Conservation (phyloP, 2,888 invertebrate genomes). For the Drosophila buzzatii region DNA sequence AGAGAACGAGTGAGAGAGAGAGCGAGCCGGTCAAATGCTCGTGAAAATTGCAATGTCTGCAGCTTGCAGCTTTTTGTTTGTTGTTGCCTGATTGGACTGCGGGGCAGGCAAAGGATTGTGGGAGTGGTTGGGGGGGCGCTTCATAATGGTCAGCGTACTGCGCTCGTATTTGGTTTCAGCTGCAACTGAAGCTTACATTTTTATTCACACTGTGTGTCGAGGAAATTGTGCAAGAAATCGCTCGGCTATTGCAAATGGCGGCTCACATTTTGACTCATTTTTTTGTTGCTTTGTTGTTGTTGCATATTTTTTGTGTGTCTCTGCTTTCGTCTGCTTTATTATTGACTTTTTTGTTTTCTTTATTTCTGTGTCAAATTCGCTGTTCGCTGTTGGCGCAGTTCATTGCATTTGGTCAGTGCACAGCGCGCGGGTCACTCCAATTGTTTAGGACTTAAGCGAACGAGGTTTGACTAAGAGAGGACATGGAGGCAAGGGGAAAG, state of each 20-base stretch:
- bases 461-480: background rate
- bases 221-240: slow-evolving; percentile 77
- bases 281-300: slow-evolving; percentile 9
- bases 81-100: slow-evolving; percentile 49
- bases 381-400: slow-evolving; percentile 27
- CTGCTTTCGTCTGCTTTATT: slow-evolving; percentile 8
- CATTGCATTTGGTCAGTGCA: slow-evolving; percentile 33
- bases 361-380: slow-evolving; percentile 45
- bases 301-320: background rate
- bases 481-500: no score
- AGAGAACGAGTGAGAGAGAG: no score
- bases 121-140: no score
- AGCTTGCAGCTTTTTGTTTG: slow-evolving; percentile 78
- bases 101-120: background rate
- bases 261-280: slow-evolving; percentile 18
- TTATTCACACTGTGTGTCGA: slow-evolving; percentile 67
- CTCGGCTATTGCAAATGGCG: slow-evolving; percentile 51
- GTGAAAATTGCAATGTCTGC: slow-evolving; percentile 77
- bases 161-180: slow-evolving; percentile 40
- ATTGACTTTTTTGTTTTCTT: slow-evolving; percentile 21
- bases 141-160: no score
- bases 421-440: slow-evolving; percentile 1
- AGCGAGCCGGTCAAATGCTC: slow-evolving; percentile 57
- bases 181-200: slow-evolving; percentile 69
- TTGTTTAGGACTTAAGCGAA: background rate